Evolutionary conservation across 2,888 invertebrate species (phyloP).

Genomic region (Cenopis cana): DNA sequence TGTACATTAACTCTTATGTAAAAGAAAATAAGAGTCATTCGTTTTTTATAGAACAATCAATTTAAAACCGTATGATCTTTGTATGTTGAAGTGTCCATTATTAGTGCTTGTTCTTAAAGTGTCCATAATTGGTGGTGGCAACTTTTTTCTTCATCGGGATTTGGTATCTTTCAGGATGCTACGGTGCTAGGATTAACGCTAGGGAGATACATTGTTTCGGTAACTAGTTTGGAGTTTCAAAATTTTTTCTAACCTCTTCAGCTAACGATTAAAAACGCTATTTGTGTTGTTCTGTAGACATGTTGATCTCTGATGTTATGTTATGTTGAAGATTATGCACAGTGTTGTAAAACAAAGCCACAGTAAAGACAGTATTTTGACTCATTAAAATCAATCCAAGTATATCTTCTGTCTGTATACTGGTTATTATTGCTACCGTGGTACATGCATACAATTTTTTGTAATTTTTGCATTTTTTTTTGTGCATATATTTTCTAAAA

Average conservation of each 20-base stretch:
- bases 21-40: no score
- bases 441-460: conserved; percentile 34
- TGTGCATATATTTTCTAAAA: conserved; percentile 35
- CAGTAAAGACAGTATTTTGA: conserved; percentile 7
- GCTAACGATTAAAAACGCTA: background rate
- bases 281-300: conserved; percentile 3
- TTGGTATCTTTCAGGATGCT: no score
- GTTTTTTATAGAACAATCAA: no score
- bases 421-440: background rate
- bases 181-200: no score
- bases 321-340: conserved; percentile 51
- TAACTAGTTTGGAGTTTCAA: no score
- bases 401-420: background rate
- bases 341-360: conserved; percentile 45
- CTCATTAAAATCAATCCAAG: background rate
- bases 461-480: conserved; percentile 57
- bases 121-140: no score
- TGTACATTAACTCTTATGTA: no score
- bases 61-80: no score
- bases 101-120: no score
- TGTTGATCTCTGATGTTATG: conserved; percentile 22
- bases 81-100: no score
- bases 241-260: background rate
- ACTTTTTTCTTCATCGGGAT: no score
- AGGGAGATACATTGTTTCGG: no score